phyloP scores from a whole-genome alignment of 2,888 invertebrate genomes.

The Leucoma salicis region DNA sequence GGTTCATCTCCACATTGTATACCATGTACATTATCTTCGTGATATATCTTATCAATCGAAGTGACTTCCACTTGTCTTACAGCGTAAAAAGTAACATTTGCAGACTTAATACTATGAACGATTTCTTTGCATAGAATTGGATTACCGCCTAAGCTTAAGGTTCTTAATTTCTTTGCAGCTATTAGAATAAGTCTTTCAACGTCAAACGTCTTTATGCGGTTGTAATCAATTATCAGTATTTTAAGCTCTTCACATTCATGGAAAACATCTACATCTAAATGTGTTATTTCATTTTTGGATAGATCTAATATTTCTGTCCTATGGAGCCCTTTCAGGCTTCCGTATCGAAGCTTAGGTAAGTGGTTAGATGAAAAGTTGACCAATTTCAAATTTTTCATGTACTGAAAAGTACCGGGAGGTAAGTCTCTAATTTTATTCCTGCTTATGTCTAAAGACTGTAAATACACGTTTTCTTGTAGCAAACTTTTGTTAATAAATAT shows the following conservation, averaged over 20 bases:
- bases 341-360: constrained; percentile 54
- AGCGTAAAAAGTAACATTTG: constrained; percentile 37
- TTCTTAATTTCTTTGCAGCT: constrained; percentile 47
- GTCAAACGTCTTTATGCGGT: constrained; percentile 57
- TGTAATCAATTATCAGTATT: constrained; percentile 63
- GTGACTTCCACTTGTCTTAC: constrained; percentile 54
- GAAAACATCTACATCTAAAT: constrained; percentile 60
- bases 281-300: constrained; percentile 55
- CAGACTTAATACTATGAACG: constrained; percentile 46
- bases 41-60: constrained; percentile 63
- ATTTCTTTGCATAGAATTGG: constrained; percentile 66
- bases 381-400: constrained; percentile 53
- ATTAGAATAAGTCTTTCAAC: constrained; percentile 51
- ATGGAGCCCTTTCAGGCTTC: constrained; percentile 61
- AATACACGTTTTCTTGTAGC: constrained; percentile 45
- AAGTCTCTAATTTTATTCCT: constrained; percentile 51
- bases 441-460: constrained; percentile 61
- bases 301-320: constrained; percentile 60
- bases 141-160: constrained; percentile 67
- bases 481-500: constrained; percentile 44
- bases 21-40: constrained; percentile 72
- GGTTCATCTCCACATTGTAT: constrained; percentile 59
- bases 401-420: constrained; percentile 62
- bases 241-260: constrained; percentile 63
- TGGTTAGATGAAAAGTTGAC: constrained; percentile 62